Evolutionary conservation across 37 sponge, comb jelly and placozoan genomes (phyloP).

Genomic region (Hexactinellida sp.): DNA sequence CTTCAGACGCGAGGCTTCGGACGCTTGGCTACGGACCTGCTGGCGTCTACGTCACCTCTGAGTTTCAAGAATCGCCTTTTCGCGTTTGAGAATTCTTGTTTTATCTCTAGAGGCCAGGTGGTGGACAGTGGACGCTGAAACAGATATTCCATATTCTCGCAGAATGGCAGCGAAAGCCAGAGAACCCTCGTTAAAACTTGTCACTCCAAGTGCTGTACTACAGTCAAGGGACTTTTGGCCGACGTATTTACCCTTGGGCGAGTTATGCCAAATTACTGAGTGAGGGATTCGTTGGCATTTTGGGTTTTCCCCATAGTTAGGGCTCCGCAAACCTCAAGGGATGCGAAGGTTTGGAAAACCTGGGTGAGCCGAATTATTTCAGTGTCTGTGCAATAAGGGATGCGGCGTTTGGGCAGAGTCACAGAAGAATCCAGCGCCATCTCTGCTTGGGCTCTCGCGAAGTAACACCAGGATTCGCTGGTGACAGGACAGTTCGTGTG

Average conservation of each 20-base stretch:
- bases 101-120: too few species aligned
- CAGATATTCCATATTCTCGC: background rate
- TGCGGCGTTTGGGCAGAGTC: too few species aligned
- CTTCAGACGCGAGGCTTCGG: too few species aligned
- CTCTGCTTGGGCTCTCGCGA: background rate
- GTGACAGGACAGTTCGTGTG: background rate
- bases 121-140: too few species aligned
- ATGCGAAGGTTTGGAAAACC: background rate
- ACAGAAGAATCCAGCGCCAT: too few species aligned
- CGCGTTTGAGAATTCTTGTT: too few species aligned
- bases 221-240: background rate
- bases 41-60: too few species aligned
- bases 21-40: too few species aligned
- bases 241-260: too few species aligned
- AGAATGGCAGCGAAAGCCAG: background rate
- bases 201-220: background rate
- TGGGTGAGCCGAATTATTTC: background rate
- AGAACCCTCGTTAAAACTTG: background rate
- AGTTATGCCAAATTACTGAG: too few species aligned
- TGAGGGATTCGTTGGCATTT: too few species aligned
- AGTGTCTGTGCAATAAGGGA: background rate
- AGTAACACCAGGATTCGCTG: background rate
- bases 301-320: background rate
- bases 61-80: too few species aligned
- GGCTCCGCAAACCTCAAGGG: background rate